phyloP scores from a whole-genome alignment of 2,888 invertebrate genomes.

The Lysandra bellargus region DNA sequence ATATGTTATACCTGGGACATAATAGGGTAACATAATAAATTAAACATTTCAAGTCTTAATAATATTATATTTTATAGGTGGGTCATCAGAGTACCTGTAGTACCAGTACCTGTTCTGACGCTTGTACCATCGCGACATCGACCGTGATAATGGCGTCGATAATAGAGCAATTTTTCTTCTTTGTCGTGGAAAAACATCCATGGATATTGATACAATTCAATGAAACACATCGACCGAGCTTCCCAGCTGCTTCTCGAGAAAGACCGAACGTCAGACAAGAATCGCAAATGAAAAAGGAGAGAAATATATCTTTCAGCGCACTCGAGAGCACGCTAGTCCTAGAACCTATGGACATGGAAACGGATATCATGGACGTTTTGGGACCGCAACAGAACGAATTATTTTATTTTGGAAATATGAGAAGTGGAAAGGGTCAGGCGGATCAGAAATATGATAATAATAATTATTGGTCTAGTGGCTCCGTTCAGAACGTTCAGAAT shows the following conservation, averaged over 20 bases:
- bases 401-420: background rate
- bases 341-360: background rate
- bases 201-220: conserved; percentile 19
- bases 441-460: background rate
- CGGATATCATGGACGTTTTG: background rate
- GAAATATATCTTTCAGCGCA: background rate
- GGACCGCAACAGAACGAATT: background rate
- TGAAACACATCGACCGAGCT: background rate
- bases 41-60: background rate
- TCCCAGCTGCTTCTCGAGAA: background rate
- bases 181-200: conserved; percentile 5
- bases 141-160: background rate
- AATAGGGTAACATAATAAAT: too few relatives aligned
- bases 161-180: background rate
- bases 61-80: background rate
- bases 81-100: background rate
- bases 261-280: background rate
- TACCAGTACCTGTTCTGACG: background rate
- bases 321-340: background rate
- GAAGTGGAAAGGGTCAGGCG: background rate
- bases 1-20: too few relatives aligned
- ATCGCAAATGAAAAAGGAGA: background rate
- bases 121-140: background rate
- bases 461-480: background rate
- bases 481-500: background rate